Conservation (phyloP, 2,113 vertebrate species). For the Hypanus sabinus region DNA sequence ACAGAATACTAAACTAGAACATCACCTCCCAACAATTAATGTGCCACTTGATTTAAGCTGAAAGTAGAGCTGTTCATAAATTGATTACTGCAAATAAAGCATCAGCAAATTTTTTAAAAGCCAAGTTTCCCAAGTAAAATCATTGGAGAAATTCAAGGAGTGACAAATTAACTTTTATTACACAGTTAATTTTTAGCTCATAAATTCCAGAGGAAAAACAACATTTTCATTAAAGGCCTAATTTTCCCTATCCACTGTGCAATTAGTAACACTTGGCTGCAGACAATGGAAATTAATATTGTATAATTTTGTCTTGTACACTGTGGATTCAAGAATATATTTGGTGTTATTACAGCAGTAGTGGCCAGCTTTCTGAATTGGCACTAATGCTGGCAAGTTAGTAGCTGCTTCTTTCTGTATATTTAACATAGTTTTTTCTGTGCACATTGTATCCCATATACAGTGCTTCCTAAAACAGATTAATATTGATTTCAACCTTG, state of each 20-base stretch:
- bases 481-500: background rate
- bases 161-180: slow-evolving; percentile 31
- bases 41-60: slow-evolving; percentile 5
- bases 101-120: background rate
- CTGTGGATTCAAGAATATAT: background rate
- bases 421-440: background rate
- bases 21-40: background rate
- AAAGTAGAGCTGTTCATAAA: background rate
- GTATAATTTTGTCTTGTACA: background rate
- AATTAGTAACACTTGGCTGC: background rate
- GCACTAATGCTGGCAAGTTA: background rate
- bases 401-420: background rate
- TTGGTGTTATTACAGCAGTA: background rate
- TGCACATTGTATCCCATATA: background rate
- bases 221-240: slow-evolving; percentile 11
- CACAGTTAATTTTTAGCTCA: background rate
- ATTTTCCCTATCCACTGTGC: background rate
- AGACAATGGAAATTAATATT: background rate
- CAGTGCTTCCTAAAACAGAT: background rate
- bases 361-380: background rate
- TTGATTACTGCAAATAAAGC: background rate
- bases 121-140: background rate
- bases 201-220: slow-evolving; percentile 18
- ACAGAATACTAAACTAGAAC: background rate
- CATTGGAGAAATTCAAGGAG: slow-evolving; percentile 4